phyloP scores from a whole-genome alignment of 2,113 vertebrate genomes.

The Scomber scombrus region DNA sequence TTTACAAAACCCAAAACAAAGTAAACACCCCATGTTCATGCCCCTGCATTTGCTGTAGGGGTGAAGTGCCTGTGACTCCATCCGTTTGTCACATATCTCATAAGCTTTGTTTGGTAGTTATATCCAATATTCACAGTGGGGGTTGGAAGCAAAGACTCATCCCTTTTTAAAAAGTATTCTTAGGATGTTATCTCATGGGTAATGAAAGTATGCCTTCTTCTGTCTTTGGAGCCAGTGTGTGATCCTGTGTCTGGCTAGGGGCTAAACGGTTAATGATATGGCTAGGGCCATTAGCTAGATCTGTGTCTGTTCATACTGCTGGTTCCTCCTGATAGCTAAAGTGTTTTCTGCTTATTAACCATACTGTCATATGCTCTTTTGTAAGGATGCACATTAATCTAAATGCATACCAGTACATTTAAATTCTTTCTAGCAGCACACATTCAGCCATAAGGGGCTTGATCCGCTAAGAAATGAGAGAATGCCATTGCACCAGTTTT shows the following conservation, averaged over 20 bases:
- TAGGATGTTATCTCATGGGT: slow-evolving; percentile 58
- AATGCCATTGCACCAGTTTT: slow-evolving; percentile 52
- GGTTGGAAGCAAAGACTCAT: slow-evolving; percentile 34
- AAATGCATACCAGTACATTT: slow-evolving; percentile 55
- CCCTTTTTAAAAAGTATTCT: slow-evolving; percentile 38
- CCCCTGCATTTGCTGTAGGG: not conserved
- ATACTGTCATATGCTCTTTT: slow-evolving; percentile 71
- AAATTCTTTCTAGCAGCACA: slow-evolving; percentile 49
- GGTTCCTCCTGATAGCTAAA: slow-evolving; percentile 66
- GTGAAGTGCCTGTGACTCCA: slow-evolving; percentile 40
- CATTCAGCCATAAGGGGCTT: slow-evolving; percentile 47
- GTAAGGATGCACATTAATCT: slow-evolving; percentile 65
- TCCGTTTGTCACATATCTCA: slow-evolving; percentile 43
- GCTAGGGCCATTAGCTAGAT: slow-evolving; percentile 73
- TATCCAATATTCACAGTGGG: slow-evolving; percentile 28
- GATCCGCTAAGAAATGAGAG: slow-evolving; percentile 61
- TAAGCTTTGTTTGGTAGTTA: slow-evolving; percentile 40
- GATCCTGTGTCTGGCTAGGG: slow-evolving; percentile 40
- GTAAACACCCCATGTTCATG: slow-evolving; percentile 19
- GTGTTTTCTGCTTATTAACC: slow-evolving; percentile 74
- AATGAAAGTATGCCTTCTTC: slow-evolving; percentile 58
- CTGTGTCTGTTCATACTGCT: slow-evolving; percentile 67
- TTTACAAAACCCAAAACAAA: slow-evolving; percentile 10
- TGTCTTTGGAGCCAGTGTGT: slow-evolving; percentile 33
- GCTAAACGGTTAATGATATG: slow-evolving; percentile 70